These are phyloP conservation scores for Vidua macroura DNA, from an alignment of 2,113 vertebrate species.

Conservation along the genomic window DNA sequence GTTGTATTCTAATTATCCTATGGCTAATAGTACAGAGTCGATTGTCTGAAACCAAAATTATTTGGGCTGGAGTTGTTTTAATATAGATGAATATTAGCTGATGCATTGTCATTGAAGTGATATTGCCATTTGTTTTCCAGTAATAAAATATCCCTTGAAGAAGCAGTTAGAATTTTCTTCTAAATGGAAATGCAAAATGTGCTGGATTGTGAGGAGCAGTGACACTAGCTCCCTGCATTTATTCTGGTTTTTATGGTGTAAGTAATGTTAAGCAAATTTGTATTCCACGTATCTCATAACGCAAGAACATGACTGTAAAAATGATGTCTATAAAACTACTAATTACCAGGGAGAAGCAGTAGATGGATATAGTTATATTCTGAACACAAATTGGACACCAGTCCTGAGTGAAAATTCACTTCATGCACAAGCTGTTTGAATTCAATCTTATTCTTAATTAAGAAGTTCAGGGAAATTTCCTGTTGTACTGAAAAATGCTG, in stretches of 20 bases:
- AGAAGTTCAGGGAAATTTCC: background rate
- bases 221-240: background rate
- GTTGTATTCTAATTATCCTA: slow-evolving; percentile 53
- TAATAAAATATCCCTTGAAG: background rate
- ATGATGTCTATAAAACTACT: background rate
- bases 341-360: background rate
- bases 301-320: background rate
- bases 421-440: background rate
- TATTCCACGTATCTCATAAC: background rate
- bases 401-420: background rate
- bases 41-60: slow-evolving; percentile 33
- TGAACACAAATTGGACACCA: background rate
- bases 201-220: background rate
- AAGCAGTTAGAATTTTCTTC: background rate
- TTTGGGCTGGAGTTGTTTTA: slow-evolving; percentile 8
- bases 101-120: background rate
- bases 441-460: background rate
- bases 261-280: background rate
- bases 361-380: background rate
- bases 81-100: background rate
- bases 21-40: background rate
- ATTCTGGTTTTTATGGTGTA: background rate
- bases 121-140: background rate
- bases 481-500: rapidly evolving
- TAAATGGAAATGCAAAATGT: background rate